phyloP scores from a whole-genome alignment of 2,888 invertebrate genomes.

The Parnassius mnemosyne region DNA sequence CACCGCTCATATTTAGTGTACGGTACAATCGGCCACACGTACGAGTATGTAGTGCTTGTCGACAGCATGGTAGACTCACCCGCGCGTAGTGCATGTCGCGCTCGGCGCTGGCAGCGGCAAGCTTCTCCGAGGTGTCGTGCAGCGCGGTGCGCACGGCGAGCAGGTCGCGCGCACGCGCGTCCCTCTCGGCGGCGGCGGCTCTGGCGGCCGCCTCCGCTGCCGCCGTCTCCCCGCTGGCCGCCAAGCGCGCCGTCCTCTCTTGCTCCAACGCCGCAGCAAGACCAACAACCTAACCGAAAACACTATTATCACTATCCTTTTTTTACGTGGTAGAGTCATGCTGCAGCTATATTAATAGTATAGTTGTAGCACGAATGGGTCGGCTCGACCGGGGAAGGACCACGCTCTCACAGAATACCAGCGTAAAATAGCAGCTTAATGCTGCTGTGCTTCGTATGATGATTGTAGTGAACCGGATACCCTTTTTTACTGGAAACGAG shows the following conservation, averaged over 20 bases:
- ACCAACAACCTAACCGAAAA: conserved; percentile 81
- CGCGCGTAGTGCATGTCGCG: conserved; percentile 69
- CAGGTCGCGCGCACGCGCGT: conserved; percentile 65
- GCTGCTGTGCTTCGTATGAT: no score
- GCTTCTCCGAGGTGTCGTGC: conserved; percentile 67
- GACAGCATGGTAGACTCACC: conserved; percentile 45
- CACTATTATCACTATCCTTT: neutral
- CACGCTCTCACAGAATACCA: no score
- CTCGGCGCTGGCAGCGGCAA: conserved; percentile 69
- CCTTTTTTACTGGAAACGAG: no score
- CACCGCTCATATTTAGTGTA: no score
- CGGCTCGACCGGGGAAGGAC: no score
- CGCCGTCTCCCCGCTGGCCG: conserved; percentile 90
- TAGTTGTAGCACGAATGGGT: no score
- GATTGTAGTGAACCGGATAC: no score
- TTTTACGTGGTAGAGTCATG: no score
- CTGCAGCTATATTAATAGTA: no score
- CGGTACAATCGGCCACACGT: no score
- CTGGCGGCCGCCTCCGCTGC: conserved; percentile 68
- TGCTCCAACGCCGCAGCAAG: conserved; percentile 94
- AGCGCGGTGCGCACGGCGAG: conserved; percentile 61
- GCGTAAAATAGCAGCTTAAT: no score
- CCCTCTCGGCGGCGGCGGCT: conserved; percentile 73
- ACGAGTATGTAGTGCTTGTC: no score
- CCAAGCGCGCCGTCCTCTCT: conserved; percentile 91